Conservation (phyloP, 2,113 vertebrate species). For the Echinops telfairi region DNA sequence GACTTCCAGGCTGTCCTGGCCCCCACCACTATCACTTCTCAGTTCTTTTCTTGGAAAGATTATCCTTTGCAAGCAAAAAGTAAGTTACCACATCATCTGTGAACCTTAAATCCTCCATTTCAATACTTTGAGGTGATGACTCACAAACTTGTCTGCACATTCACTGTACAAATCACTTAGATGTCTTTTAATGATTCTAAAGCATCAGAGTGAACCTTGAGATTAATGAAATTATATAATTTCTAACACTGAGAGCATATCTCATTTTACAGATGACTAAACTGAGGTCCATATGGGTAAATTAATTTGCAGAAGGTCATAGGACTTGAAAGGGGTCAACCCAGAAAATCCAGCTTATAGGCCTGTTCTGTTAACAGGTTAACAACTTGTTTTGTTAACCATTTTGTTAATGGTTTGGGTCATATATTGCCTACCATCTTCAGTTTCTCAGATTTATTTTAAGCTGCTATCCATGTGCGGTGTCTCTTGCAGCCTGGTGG, state of each 20-base stretch:
- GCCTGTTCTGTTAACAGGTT: background rate
- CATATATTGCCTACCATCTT: no score
- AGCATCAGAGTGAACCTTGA: background rate
- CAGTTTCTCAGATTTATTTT: no score
- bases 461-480: no score
- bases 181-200: slow-evolving; percentile 29
- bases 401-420: no score
- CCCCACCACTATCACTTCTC: background rate
- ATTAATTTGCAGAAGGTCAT: slow-evolving; percentile 26
- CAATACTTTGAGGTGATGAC: background rate
- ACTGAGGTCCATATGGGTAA: background rate
- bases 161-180: background rate
- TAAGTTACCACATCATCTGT: background rate
- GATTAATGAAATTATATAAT: slow-evolving; percentile 41
- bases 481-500: no score
- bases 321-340: background rate
- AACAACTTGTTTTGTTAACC: no score
- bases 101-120: slow-evolving; percentile 40
- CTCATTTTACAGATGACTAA: slow-evolving; percentile 13
- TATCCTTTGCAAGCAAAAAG: slow-evolving; percentile 48
- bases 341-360: background rate
- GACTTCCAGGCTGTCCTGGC: background rate
- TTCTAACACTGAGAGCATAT: slow-evolving; percentile 17
- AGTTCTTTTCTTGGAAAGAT: background rate
- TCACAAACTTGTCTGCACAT: background rate